phyloP scores from a whole-genome alignment of 2,797 vertebrate genomes.

The Helostoma temminkii region DNA sequence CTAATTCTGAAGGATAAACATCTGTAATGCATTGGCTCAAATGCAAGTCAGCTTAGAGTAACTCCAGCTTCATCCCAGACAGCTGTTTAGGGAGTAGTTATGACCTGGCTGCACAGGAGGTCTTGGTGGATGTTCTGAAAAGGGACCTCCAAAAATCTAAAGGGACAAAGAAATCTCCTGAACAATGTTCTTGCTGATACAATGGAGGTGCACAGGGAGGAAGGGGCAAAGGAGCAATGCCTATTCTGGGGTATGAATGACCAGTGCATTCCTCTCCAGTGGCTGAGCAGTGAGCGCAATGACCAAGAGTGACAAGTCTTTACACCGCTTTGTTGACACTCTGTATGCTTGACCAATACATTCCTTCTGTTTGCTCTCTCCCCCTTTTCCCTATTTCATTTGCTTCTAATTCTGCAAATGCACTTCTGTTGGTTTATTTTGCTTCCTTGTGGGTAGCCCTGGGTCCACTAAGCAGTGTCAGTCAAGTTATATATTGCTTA shows the following conservation, averaged over 20 bases:
- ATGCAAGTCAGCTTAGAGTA: constrained; percentile 73
- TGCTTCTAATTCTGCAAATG: constrained; percentile 35
- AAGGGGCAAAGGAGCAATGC: constrained; percentile 79
- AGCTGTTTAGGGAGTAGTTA: constrained; percentile 78
- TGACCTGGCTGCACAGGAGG: constrained; percentile 73
- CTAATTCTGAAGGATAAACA: constrained; percentile 78
- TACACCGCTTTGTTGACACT: constrained; percentile 76
- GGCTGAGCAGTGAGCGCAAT: constrained; percentile 76
- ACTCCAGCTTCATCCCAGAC: constrained; percentile 81
- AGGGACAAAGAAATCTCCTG: constrained; percentile 77
- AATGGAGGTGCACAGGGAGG: constrained; percentile 76
- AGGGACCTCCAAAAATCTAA: constrained; percentile 79
- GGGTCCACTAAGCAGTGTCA: constrained; percentile 29
- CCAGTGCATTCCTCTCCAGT: constrained; percentile 79
- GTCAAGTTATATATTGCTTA: constrained; percentile 40
- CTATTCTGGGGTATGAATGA: constrained; percentile 79
- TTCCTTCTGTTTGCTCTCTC: constrained; percentile 54
- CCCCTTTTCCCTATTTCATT: constrained; percentile 21
- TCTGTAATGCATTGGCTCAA: constrained; percentile 79
- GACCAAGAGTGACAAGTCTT: constrained; percentile 81
- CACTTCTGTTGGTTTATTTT: constrained; percentile 45
- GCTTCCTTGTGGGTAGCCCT: constrained; percentile 29
- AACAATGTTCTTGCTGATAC: constrained; percentile 81
- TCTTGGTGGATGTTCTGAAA: constrained; percentile 75
- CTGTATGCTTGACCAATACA: constrained; percentile 79